These are phyloP conservation scores for Pseudoips prasinana DNA, from an alignment of 2,888 invertebrate genomes.

Conservation along the genomic window DNA sequence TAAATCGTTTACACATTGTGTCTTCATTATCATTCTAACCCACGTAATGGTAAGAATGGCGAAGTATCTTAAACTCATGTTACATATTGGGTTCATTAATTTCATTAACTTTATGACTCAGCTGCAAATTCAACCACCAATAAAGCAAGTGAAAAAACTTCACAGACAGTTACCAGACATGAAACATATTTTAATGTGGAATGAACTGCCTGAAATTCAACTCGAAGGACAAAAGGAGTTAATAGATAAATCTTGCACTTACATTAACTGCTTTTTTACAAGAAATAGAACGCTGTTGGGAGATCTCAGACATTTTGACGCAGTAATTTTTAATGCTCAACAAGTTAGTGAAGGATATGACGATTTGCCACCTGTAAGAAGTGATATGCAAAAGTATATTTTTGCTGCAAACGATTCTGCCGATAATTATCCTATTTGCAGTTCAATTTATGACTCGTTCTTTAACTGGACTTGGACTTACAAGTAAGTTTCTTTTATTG, in stretches of 20 bases:
- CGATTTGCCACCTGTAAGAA: constrained; percentile 42
- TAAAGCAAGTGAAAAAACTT: constrained; percentile 33
- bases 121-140: constrained; percentile 15
- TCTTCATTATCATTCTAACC: not conserved
- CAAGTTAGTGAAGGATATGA: constrained; percentile 36
- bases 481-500: constrained; percentile 45
- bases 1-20: too few species aligned
- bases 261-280: constrained; percentile 60
- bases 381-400: constrained; percentile 57
- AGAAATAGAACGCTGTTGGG: constrained; percentile 47
- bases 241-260: constrained; percentile 39
- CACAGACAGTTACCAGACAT: constrained; percentile 51
- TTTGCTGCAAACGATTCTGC: constrained; percentile 63
- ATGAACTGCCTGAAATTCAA: constrained; percentile 37
- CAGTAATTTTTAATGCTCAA: constrained; percentile 56
- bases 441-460: constrained; percentile 50
- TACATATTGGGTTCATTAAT: constrained; percentile 31
- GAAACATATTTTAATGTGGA: constrained; percentile 63
- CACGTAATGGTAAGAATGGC: constrained; percentile 33
- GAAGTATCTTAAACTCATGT: constrained; percentile 30
- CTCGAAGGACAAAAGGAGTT: constrained; percentile 49
- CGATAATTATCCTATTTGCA: constrained; percentile 60
- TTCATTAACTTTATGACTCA: constrained; percentile 28
- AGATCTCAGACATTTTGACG: constrained; percentile 60
- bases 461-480: constrained; percentile 77